Evolutionary conservation across 2,113 vertebrate species (phyloP), one percentile per base, ranked within the genome.

Genomic region (Gallinago paraguaiae): DNA sequence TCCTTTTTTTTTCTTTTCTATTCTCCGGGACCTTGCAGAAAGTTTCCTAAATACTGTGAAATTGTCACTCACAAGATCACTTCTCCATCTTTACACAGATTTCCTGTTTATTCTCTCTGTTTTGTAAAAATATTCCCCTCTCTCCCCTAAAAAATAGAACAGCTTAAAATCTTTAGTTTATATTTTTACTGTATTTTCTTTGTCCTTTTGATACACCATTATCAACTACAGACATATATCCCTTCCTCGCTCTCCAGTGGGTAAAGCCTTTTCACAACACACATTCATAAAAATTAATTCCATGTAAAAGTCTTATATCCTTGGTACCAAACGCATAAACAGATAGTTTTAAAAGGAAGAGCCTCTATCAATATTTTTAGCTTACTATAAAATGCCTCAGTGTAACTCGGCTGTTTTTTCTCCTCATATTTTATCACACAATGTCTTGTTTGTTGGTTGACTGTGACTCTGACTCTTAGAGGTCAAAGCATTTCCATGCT

Each of bases 401-500:
- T 30, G 28, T 51, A 81, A 57, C 17, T 20, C 4, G 4, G 19
- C 25, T 51, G n/a, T 27, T 87, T 95, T 83, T 69, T 59, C 28
- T 50, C 22, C 27, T 50, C 37, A 28, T 28, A 39, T 80, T 80
- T 64, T 86, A 48, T 48, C 45, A 31, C 53, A 64, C 11, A 53
- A 75, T 10, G 28, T 64, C 35, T 53, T 63, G 15, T 74, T 76
- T 59, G n/a, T 50, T 70, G 41, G 6, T 71, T 41, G 79, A 37
- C 41, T 51, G 27, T 65, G 45, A 11, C 31, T 88, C 51, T 90
- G 82, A 45, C 30, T 80, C 20, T n/a, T 65, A 6, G 68, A 92
- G 67, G 54, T 96, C 76, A 93, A n/a, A 50, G 71, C 1, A 6
- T 86, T 94, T 94, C 64, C 64, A 25, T 70, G 85, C 37, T 90